Base-by-base conservation (phyloP, 1,140 invertebrate genomes). In the Ostrea edulis region DNA sequence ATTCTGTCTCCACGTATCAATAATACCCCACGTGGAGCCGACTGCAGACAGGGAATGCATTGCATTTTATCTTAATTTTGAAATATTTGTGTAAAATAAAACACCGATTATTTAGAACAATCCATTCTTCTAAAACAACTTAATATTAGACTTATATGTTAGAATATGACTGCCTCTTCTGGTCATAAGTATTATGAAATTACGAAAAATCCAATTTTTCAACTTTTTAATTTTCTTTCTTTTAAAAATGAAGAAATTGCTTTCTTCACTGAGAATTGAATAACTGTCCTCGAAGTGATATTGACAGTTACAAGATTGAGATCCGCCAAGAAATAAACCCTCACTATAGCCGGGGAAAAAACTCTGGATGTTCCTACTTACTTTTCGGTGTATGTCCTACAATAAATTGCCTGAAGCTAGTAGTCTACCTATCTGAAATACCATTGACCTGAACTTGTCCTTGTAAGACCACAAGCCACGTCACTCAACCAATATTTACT, bases 401-500 rank as follows among this genome's bases (percentile, higher is more conserved):
- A n/a, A 62, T 62, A 20, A 20, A 62, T 62, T 62, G n/a, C 55
- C 55, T 62, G 55, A 20, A 62, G 55, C n/a, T 62, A 20, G 17
- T 62, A 62, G 14, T 20, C 17, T 62, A 62, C n/a, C 55, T 62
- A 62, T 29, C 22, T 12, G 22, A 22, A 25, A 77, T 22, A 77
- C 68, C 68, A 77, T 35, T 77, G 68, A 25, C 29, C 9, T 77
- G 68, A 77, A 77, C 68, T 77, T 77, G 68, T 25, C 68, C 25
- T 25, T 29, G 68, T 77, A 25, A 35, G 25, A 25, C 68, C 68
- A 35, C 12, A 25, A 77, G 29, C 68, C 68, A 25, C 68, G 68
- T 77, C 68, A 77, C 17, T 35, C 12, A 77, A 77, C 68, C 25
- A 77, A 77, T 77, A 77, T 77, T 77, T 22, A 77, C 68, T 29